Percentiles rank a stretch among this genome's conserved stretches.
These are phyloP conservation scores for Ennomos erosarius DNA, from an alignment of 2,888 invertebrate genomes.

Conservation along the genomic window DNA sequence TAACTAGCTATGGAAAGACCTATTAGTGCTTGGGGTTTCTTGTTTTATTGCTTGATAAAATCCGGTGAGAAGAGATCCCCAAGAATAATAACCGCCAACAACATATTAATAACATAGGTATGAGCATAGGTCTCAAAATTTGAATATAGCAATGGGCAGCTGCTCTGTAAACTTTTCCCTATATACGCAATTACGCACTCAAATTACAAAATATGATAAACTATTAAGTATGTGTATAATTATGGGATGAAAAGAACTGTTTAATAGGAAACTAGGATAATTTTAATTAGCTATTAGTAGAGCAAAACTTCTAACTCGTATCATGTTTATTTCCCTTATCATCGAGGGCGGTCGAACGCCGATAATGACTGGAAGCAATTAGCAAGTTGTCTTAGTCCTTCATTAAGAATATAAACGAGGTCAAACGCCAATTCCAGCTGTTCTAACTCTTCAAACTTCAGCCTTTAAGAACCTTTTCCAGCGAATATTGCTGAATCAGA, in stretches of 20 bases:
- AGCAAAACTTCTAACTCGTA: conserved; percentile 30
- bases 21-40: too few relatives aligned
- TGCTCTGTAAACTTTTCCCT: too few relatives aligned
- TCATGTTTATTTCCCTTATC: conserved; percentile 28
- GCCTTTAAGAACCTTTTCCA: conserved; percentile 19
- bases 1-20: too few relatives aligned
- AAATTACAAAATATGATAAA: too few relatives aligned
- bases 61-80: too few relatives aligned
- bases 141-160: too few relatives aligned
- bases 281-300: conserved; percentile 24
- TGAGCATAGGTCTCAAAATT: too few relatives aligned
- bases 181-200: background rate
- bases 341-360: conserved; percentile 36
- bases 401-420: conserved; percentile 34
- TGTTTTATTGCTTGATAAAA: too few relatives aligned
- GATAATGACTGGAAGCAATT: conserved; percentile 40
- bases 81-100: too few relatives aligned
- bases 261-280: conserved; percentile 8
- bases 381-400: conserved; percentile 30
- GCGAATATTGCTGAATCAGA: conserved; percentile 32
- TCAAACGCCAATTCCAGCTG: conserved; percentile 15
- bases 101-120: too few relatives aligned
- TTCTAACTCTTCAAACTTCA: conserved; percentile 11
- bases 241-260: conserved; percentile 1
- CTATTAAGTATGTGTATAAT: background rate